phyloP scores from a whole-genome alignment of 2,113 vertebrate species.

The Cyanocitta stelleri region DNA sequence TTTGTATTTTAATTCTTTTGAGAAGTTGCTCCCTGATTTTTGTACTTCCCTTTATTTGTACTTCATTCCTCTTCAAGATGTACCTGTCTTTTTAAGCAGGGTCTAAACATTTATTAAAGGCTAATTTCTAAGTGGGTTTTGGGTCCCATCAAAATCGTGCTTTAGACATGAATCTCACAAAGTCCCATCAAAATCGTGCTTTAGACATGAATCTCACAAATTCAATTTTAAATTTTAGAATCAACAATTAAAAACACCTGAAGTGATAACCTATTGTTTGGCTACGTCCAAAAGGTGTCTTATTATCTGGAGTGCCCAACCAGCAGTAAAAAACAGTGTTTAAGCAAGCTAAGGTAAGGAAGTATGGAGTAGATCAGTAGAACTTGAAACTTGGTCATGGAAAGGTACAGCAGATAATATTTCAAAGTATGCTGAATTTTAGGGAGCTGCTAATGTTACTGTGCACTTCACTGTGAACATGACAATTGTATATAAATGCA shows the following conservation, averaged over 20 bases:
- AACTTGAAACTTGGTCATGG: not conserved
- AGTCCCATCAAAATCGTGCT: not conserved
- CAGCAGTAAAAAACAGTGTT: not conserved
- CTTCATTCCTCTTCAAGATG: not conserved
- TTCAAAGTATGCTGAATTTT: not conserved
- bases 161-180: not conserved
- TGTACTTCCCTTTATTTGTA: not conserved
- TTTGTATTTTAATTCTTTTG: constrained; percentile 43
- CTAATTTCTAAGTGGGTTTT: not conserved
- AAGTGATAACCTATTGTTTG: not conserved
- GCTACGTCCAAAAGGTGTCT: not conserved
- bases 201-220: not conserved
- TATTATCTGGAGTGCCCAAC: not conserved
- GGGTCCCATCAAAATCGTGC: not conserved
- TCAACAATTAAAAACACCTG: not conserved
- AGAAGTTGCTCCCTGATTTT: constrained; percentile 39
- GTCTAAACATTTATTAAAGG: not conserved
- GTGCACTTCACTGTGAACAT: not conserved
- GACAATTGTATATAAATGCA: not conserved
- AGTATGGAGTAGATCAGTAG: not conserved
- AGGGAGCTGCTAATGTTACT: not conserved
- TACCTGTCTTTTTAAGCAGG: not conserved
- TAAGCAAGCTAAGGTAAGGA: not conserved
- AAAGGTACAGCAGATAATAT: not conserved
- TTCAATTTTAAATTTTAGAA: not conserved